Percentiles rank a stretch among this genome's conserved stretches.
Conservation (phyloP, 2,113 vertebrate species). For the Thermophis baileyi region DNA sequence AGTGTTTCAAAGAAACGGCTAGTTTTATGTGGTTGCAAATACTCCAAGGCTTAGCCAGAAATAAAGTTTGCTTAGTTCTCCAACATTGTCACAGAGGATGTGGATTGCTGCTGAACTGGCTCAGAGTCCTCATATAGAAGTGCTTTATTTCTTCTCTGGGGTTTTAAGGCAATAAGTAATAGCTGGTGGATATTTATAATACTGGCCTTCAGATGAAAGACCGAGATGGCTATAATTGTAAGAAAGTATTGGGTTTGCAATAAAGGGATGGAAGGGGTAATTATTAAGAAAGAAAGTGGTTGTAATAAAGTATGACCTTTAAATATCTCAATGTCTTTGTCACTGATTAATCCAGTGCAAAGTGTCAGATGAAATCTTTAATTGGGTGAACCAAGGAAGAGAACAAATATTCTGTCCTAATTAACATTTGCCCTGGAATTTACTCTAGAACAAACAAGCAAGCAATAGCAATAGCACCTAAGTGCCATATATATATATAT, state of each 20-base stretch:
- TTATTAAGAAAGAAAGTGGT: neutral
- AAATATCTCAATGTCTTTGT: neutral
- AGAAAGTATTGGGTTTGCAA: neutral
- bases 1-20: neutral
- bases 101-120: neutral
- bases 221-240: neutral
- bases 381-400: neutral
- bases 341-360: neutral
- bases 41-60: neutral
- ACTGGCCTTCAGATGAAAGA: neutral
- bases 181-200: neutral
- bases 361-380: neutral
- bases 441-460: neutral
- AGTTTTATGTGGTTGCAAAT: neutral
- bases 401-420: neutral
- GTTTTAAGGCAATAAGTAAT: neutral
- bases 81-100: neutral
- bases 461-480: neutral
- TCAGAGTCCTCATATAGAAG: neutral
- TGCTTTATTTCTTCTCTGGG: neutral
- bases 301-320: neutral
- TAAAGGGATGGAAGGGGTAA: neutral
- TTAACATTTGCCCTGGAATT: neutral
- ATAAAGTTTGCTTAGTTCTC: neutral
- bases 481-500: neutral